These are phyloP conservation scores for Cephus nigrinus DNA, from an alignment of 2,888 invertebrate genomes.

Conservation along the genomic window DNA sequence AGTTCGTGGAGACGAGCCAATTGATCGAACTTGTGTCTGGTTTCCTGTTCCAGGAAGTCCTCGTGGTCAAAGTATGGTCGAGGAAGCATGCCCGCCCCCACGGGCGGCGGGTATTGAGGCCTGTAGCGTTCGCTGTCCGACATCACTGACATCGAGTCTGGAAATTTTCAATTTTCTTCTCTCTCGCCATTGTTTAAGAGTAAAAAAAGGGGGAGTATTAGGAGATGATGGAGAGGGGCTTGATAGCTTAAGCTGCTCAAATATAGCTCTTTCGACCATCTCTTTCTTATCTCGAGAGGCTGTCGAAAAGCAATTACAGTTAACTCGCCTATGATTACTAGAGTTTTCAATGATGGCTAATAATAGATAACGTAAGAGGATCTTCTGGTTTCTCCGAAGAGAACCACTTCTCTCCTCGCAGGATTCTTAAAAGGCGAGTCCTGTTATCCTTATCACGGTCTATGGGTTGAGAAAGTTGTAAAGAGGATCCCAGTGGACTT, in stretches of 20 bases:
- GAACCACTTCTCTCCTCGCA: background rate
- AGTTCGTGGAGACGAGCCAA: slow-evolving; percentile 84
- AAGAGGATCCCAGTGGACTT: slow-evolving; percentile 49
- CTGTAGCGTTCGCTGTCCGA: slow-evolving; percentile 63
- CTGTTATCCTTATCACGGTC: background rate
- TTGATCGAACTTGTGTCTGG: slow-evolving; percentile 79
- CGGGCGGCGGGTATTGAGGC: slow-evolving; percentile 57
- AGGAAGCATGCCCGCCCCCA: slow-evolving; percentile 55
- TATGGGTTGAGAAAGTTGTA: background rate
- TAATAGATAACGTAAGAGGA: background rate
- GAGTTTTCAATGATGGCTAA: background rate
- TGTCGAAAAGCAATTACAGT: background rate
- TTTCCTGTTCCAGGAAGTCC: slow-evolving; percentile 68
- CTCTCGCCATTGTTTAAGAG: background rate
- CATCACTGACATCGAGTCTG: slow-evolving; percentile 68
- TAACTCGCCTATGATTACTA: background rate
- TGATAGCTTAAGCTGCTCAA: background rate
- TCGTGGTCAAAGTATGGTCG: slow-evolving; percentile 63
- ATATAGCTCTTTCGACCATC: background rate
- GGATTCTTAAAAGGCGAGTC: slow-evolving; percentile 20
- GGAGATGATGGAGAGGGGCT: background rate
- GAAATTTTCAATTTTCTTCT: slow-evolving; percentile 26
- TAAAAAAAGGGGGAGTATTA: background rate
- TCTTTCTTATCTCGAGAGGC: background rate
- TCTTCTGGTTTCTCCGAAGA: background rate